Conservation (phyloP, 30 jellyfish, hydroid and myxozoan genomes). For the Chironex yamaguchii region DNA sequence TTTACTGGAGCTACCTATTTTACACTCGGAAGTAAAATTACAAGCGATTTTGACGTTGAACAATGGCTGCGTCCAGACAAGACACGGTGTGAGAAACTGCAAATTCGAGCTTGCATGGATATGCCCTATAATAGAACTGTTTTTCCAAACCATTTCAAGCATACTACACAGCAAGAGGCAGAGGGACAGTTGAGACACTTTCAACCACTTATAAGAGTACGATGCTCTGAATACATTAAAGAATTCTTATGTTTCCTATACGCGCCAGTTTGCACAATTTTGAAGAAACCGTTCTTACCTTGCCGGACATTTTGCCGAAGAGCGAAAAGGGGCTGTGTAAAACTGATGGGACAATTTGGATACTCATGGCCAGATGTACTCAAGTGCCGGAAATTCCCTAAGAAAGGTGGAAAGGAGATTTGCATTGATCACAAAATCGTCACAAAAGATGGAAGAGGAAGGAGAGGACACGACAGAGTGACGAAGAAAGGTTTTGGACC, state of each 20-base stretch:
- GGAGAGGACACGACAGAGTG: too few relatives aligned
- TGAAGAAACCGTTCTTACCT: constrained; percentile 60
- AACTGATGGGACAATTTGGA: constrained; percentile 40
- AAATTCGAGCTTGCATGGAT: constrained; percentile 27
- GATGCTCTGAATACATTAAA: constrained; percentile 68
- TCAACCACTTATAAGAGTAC: constrained; percentile 36
- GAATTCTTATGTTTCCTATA: constrained; percentile 64
- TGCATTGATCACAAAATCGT: neutral
- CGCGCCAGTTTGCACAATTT: constrained; percentile 74
- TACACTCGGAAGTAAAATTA: too few relatives aligned
- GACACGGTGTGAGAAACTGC: constrained; percentile 56
- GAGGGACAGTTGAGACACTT: constrained; percentile 12
- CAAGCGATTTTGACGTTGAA: neutral
- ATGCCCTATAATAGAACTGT: constrained; percentile 63
- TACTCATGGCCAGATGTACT: constrained; percentile 70
- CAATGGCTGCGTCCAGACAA: neutral
- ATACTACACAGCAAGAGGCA: constrained; percentile 62
- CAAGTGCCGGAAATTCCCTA: constrained; percentile 71
- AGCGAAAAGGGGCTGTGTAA: constrained; percentile 71
- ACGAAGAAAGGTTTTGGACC: too few relatives aligned
- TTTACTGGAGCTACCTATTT: too few relatives aligned
- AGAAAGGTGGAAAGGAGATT: constrained; percentile 8
- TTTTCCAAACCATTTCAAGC: constrained; percentile 64
- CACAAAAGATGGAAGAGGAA: too few relatives aligned
- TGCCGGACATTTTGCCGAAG: constrained; percentile 67